Evolutionary conservation across 2,113 vertebrate species (phyloP).

Genomic region (Dicentrarchus labrax): DNA sequence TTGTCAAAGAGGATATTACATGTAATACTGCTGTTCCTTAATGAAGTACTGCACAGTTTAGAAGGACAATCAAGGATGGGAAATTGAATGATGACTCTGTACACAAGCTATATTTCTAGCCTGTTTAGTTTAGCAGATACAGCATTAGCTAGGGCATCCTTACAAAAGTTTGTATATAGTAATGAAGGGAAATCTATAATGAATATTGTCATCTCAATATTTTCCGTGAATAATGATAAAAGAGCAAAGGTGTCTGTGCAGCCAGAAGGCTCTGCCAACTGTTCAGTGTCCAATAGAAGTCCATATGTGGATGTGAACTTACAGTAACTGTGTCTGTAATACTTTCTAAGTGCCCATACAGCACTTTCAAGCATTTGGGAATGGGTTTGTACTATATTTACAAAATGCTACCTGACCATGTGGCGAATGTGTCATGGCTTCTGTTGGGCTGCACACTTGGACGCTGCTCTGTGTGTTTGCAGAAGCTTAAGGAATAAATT

Average conservation of each 20-base stretch:
- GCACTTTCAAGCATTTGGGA: conserved; percentile 1
- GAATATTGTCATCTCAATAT: neutral
- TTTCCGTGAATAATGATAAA: conserved; percentile 3
- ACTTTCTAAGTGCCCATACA: neutral
- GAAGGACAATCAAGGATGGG: neutral
- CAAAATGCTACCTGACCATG: conserved; percentile 80
- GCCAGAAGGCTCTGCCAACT: neutral
- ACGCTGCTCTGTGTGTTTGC: conserved; percentile 75
- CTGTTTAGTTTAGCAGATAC: neutral
- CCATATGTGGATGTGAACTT: neutral
- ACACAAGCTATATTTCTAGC: neutral
- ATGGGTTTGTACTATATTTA: conserved; percentile 70
- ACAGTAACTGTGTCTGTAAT: neutral
- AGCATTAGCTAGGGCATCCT: neutral
- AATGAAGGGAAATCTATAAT: neutral
- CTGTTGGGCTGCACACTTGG: conserved; percentile 82
- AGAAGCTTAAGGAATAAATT: conserved; percentile 85
- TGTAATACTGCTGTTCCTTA: no score
- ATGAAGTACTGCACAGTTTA: neutral
- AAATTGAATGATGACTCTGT: neutral
- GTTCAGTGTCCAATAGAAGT: neutral
- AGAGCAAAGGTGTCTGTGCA: neutral
- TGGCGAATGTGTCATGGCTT: conserved; percentile 86
- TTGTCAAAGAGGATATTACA: neutral
- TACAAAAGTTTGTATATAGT: neutral